These are phyloP conservation scores for Tortrix viridana DNA, from an alignment of 2,888 invertebrate genomes.

Conservation along the genomic window DNA sequence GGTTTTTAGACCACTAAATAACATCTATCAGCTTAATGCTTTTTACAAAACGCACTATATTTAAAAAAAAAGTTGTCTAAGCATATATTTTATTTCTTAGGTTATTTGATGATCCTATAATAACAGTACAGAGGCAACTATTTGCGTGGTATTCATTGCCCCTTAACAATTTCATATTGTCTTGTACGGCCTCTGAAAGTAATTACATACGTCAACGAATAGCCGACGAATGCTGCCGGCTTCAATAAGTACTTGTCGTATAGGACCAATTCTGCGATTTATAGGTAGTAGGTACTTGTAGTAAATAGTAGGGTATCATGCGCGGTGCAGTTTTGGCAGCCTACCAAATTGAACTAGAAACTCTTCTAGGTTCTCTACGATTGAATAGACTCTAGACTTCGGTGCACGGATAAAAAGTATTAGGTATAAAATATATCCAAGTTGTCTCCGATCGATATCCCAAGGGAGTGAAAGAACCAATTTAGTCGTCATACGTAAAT, in stretches of 20 bases:
- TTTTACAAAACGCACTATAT: too few species aligned
- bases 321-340: conserved; percentile 58
- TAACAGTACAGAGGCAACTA: too few species aligned
- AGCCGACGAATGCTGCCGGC: conserved; percentile 8
- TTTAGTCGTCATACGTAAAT: too few species aligned
- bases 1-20: too few species aligned
- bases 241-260: conserved; percentile 23
- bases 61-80: too few species aligned
- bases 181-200: conserved; percentile 12
- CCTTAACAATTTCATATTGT: conserved; percentile 3
- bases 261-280: conserved; percentile 40
- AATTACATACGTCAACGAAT: conserved; percentile 22
- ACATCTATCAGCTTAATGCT: too few species aligned
- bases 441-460: not conserved
- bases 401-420: not conserved
- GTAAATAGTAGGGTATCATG: conserved; percentile 54
- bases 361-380: conserved; percentile 50
- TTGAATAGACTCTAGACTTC: conserved; percentile 47
- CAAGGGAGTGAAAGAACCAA: not conserved
- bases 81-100: too few species aligned
- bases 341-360: conserved; percentile 61
- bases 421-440: not conserved
- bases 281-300: conserved; percentile 51
- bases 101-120: not conserved
- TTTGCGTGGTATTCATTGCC: too few species aligned